A percentile compares a stretch with the other conserved stretches of the same genome.
Conservation (phyloP, 2,797 vertebrate genomes). For the Synanceia verrucosa region DNA sequence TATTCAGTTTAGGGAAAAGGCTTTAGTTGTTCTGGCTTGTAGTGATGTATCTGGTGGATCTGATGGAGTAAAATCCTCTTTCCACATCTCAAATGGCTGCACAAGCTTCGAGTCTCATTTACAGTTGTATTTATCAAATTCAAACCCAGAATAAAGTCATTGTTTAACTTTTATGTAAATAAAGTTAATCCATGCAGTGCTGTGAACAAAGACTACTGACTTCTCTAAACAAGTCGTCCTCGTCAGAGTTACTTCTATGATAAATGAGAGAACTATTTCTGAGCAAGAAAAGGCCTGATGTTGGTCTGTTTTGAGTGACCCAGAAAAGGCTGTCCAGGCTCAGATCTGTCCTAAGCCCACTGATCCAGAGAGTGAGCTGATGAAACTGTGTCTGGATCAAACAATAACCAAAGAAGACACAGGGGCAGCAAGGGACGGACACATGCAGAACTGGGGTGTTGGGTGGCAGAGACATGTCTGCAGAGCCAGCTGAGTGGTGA, state of each 20-base stretch:
- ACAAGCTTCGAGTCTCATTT: neutral
- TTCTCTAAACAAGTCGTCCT: conserved; percentile 15
- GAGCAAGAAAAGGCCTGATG: neutral
- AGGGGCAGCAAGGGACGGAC: conserved; percentile 42
- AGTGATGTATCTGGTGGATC: conserved; percentile 25
- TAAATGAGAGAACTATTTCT: conserved; percentile 20
- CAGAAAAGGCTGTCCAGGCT: conserved; percentile 54
- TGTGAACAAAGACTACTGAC: neutral
- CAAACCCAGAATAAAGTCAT: conserved; percentile 5
- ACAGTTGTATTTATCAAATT: conserved; percentile 9
- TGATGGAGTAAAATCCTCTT: conserved; percentile 13
- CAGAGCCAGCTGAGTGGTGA: conserved; percentile 33
- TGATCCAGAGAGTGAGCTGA: conserved; percentile 71
- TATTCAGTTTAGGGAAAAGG: conserved; percentile 26
- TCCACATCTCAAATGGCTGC: conserved; percentile 5
- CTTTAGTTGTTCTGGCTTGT: conserved; percentile 35
- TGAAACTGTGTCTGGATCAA: conserved; percentile 71
- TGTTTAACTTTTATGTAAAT: conserved; percentile 33
- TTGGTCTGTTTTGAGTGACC: conserved; percentile 58
- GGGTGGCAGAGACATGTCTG: conserved; percentile 44
- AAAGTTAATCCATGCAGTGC: conserved; percentile 19
- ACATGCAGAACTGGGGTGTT: conserved; percentile 50
- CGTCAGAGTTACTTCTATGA: conserved; percentile 10
- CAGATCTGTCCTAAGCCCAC: conserved; percentile 64
- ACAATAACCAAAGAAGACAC: conserved; percentile 64